Conservation (phyloP, 2,797 vertebrate species). For the Hirundo rustica region DNA sequence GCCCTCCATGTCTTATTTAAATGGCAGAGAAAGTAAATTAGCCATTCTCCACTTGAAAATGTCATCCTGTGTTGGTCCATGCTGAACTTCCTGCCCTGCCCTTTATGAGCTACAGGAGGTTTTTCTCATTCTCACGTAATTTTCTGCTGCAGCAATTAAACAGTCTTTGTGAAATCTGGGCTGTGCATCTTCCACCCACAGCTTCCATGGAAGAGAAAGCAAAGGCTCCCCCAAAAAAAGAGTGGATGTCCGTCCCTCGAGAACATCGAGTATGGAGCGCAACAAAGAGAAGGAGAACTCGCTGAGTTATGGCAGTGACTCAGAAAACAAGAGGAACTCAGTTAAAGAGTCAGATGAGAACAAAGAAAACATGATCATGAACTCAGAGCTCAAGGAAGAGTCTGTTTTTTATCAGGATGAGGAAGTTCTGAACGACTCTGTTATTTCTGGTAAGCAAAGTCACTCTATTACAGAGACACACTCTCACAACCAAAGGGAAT, state of each 20-base stretch:
- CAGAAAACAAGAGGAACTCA: conserved; percentile 75
- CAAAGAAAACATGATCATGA: conserved; percentile 93
- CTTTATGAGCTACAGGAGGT: background rate
- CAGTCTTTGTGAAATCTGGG: background rate
- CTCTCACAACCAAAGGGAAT: rapidly evolving
- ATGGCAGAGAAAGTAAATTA: background rate
- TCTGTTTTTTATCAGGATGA: conserved; percentile 88
- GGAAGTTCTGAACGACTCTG: conserved; percentile 89
- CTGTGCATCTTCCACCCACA: conserved; percentile 54
- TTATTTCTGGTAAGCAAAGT: conserved; percentile 89
- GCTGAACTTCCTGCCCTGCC: background rate
- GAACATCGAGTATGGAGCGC: conserved; percentile 83
- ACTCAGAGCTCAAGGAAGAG: conserved; percentile 87
- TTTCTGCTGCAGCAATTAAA: background rate
- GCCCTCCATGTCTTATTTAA: background rate
- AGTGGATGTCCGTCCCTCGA: conserved; percentile 83
- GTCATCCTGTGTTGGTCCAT: background rate
- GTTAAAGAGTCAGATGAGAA: conserved; percentile 91
- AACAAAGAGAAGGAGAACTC: conserved; percentile 78
- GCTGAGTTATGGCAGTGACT: conserved; percentile 60
- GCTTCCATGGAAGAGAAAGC: conserved; percentile 87
- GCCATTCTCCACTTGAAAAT: background rate
- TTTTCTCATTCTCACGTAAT: background rate
- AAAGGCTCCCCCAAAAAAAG: conserved; percentile 89
- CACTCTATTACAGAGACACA: background rate